Evolutionary conservation across 53 echinoderm and acorn worm genomes (phyloP), one percentile per base, ranked within the genome.

Genomic region (Actinopyga echinites): DNA sequence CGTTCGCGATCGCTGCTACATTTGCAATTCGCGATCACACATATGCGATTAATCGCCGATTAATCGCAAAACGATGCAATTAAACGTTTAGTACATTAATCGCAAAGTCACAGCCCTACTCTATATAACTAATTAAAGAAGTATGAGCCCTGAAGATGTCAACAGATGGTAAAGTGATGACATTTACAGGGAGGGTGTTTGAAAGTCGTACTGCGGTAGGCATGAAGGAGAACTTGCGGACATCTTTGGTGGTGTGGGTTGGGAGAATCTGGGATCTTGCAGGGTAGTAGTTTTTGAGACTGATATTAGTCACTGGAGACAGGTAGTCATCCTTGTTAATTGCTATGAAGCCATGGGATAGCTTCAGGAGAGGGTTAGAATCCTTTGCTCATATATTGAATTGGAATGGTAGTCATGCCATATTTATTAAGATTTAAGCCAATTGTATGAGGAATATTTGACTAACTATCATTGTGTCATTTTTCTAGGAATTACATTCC

Each of bases 221-320:
- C 89, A 89, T 77, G 79, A 78, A 78, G 30, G 83, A 87, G 64
- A 53, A 87, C 31, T 83, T 83, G 62, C 44, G 83, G 58, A 87
- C 63, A 38, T 82, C 82, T 53, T 86, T 86, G 42, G 81, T 65
- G 67, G 86, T 67, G 54, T 86, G 81, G 21, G 80, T 80, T 63
- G 86, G 79, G 44, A 85, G 75, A 63, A 44, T 75, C 30, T 85
- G 75, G 77, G 54, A 63, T 77, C n/a, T n/a, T n/a, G n/a, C n/a
- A n/a, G n/a, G n/a, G 21, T 75, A 73, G 56, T 84, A 71, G 35
- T 60, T 61, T 43, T 74, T 62, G 0, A 77, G 79, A 25, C 62
- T 77, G 32, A 54, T 45, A 45, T 68, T 20, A 25, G 59, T 42
- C 64, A 40, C 57, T 33, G 20, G 36, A 9, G 57, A 55, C 30